A percentile compares a stretch with the other conserved stretches of the same genome.
Conservation (phyloP, 2,888 invertebrate species). For the Drosophila suboccidentalis region DNA sequence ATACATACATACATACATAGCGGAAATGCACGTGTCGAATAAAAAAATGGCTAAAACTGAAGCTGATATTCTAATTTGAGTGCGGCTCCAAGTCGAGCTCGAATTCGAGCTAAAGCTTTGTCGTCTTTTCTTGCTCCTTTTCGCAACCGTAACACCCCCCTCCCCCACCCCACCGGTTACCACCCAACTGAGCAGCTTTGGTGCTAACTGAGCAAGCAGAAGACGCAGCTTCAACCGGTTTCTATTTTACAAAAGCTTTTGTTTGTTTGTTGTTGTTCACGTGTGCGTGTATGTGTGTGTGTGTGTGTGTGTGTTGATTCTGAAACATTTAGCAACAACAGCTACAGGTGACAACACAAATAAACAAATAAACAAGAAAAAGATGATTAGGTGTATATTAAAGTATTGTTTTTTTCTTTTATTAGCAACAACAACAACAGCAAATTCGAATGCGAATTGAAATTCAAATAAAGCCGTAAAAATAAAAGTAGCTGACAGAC, state of each 20-base stretch:
- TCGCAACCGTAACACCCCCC: not conserved
- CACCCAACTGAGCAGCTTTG: slow-evolving; percentile 10
- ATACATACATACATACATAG: not conserved
- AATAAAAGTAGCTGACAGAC: slow-evolving; percentile 19
- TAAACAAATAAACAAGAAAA: slow-evolving; percentile 30
- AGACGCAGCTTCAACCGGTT: slow-evolving; percentile 74
- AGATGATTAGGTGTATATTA: slow-evolving; percentile 47
- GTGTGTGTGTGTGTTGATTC: slow-evolving; percentile 6
- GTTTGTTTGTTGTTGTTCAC: slow-evolving; percentile 21
- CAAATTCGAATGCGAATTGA: slow-evolving; percentile 42
- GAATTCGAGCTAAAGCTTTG: slow-evolving; percentile 37
- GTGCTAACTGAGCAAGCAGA: slow-evolving; percentile 57
- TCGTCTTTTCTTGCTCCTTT: not conserved
- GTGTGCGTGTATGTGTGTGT: slow-evolving; percentile 11
- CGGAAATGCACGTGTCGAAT: slow-evolving; percentile 39
- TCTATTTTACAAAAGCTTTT: slow-evolving; percentile 60
- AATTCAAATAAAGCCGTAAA: slow-evolving; percentile 57
- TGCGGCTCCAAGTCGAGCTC: slow-evolving; percentile 26
- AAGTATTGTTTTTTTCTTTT: slow-evolving; percentile 41
- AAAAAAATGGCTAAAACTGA: slow-evolving; percentile 16
- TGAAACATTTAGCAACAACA: slow-evolving; percentile 35
- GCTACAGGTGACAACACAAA: slow-evolving; percentile 60
- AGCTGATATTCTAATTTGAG: slow-evolving; percentile 6
- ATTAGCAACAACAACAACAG: slow-evolving; percentile 56
- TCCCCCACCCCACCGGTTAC: not conserved